phyloP scores from a whole-genome alignment of 2,888 invertebrate species.

The Cheilosia scutellata region DNA sequence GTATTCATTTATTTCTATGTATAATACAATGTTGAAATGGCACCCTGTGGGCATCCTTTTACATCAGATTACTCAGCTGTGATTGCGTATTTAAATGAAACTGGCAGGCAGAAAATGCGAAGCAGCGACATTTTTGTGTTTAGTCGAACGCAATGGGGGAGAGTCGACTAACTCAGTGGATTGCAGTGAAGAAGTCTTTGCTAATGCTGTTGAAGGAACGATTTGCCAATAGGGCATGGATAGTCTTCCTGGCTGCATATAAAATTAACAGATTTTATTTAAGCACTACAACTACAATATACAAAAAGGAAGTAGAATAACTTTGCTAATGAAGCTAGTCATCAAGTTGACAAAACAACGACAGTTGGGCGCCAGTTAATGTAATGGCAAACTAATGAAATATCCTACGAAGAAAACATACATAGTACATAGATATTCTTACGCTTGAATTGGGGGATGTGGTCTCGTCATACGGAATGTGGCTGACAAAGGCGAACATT shows the following conservation, averaged over 20 bases:
- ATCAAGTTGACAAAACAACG: no score
- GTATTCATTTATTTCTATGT: background rate
- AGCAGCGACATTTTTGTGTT: background rate
- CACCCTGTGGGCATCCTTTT: conserved; percentile 53
- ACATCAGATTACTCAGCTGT: conserved; percentile 49
- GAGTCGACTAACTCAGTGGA: conserved; percentile 24
- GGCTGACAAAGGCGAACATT: no score
- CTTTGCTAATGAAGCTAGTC: no score
- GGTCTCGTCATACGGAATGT: no score
- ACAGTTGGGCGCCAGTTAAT: no score
- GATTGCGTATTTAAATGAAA: conserved; percentile 62
- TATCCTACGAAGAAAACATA: no score
- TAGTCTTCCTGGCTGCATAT: no score
- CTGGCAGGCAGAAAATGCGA: conserved; percentile 4
- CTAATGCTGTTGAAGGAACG: background rate
- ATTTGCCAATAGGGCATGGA: no score
- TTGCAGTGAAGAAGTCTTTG: background rate
- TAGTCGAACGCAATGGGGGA: conserved; percentile 20
- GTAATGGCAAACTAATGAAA: no score
- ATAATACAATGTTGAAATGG: conserved; percentile 15
- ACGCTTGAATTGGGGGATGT: no score
- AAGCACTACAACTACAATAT: background rate
- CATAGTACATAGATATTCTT: no score
- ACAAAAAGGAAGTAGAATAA: no score
- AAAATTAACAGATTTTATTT: background rate